A percentile compares a stretch with the other conserved stretches of the same genome.
Evolutionary conservation across 1,140 invertebrate genomes (phyloP).

Genomic region (Drosophila funebris): DNA sequence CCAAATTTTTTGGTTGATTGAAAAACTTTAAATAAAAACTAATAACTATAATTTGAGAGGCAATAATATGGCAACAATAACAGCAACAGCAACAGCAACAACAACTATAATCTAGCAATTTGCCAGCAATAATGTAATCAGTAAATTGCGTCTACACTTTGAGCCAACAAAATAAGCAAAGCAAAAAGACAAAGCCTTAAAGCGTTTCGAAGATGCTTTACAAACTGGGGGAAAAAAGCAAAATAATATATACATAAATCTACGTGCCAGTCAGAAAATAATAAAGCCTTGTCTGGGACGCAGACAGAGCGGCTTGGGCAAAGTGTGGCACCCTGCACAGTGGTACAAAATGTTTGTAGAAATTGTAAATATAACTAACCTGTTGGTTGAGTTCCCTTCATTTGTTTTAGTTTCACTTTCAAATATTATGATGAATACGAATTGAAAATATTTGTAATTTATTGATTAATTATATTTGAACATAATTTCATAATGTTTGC

Average conservation of each 20-base stretch:
- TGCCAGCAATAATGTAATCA: slow-evolving; percentile 79
- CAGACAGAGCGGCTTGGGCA: slow-evolving; percentile 43
- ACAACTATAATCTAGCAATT: slow-evolving; percentile 77
- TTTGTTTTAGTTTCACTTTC: neutral
- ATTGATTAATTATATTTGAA: neutral
- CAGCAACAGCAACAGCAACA: slow-evolving; percentile 27
- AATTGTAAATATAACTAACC: neutral
- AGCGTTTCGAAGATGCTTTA: slow-evolving; percentile 61
- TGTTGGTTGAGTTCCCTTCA: neutral
- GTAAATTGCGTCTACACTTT: slow-evolving; percentile 76
- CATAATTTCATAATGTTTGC: neutral
- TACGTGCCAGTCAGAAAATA: slow-evolving; percentile 78
- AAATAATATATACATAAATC: slow-evolving; percentile 78
- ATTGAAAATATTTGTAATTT: neutral
- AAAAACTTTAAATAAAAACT: slow-evolving; percentile 53
- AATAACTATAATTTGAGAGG: slow-evolving; percentile 74
- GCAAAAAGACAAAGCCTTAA: slow-evolving; percentile 36
- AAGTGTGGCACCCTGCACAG: slow-evolving; percentile 56
- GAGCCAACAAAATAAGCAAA: slow-evolving; percentile 28
- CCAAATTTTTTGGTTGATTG: slow-evolving; percentile 29
- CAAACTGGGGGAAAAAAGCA: slow-evolving; percentile 30
- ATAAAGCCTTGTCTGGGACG: slow-evolving; percentile 66
- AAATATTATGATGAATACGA: neutral
- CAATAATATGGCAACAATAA: slow-evolving; percentile 48
- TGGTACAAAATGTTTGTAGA: slow-evolving; percentile 26